Evolutionary conservation across 2,113 vertebrate genomes (phyloP), one percentile per base, ranked within the genome.

Genomic region (Nesoenas mayeri): DNA sequence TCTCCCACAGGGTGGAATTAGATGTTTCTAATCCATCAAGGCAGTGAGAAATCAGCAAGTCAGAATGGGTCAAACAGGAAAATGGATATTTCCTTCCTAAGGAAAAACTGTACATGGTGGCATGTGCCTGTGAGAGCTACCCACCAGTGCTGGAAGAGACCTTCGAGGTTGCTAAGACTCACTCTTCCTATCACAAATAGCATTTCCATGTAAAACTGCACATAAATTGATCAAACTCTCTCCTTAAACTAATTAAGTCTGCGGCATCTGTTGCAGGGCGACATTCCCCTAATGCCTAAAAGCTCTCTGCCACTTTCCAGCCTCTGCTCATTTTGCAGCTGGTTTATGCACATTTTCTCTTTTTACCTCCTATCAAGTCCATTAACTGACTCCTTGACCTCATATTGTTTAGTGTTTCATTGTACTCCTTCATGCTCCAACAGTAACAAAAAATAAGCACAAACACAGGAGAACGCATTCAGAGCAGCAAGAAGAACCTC

Each of bases 341-440:
- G 93, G 34, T 85, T 94, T 65, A 21, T 77, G 53, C 50, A 70
- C 5, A 34, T 47, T 73, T 95, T 89, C 15, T 82, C 36, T 94
- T 58, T 69, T 94, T 91, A 58, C 50, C 31, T 90, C 71, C 36
- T 66, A 70, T 66, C 67, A 85, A 26, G 91, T 90, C 91, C 79
- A 83, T 54, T 75, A 74, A 57, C 25, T 83, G 71, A 69, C 48
- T 95, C 71, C 38, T 88, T 83, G 79, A 88, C 58, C 67, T 79
- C 54, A 5, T 51, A 65, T 83, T 83, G 90, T 93, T 90, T 62
- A 73, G 50, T 51, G 64, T 62, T 88, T 77, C 62, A 31, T 62
- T 88, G 90, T 95, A 67, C 28, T 85, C 32, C 61, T 93, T 79
- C 88, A 47, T 64, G 53, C 31, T 90, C 50, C 71, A 95, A 19